These are phyloP conservation scores for Ptilodon capucinus DNA, from an alignment of 2,888 invertebrate species.

Conservation along the genomic window DNA sequence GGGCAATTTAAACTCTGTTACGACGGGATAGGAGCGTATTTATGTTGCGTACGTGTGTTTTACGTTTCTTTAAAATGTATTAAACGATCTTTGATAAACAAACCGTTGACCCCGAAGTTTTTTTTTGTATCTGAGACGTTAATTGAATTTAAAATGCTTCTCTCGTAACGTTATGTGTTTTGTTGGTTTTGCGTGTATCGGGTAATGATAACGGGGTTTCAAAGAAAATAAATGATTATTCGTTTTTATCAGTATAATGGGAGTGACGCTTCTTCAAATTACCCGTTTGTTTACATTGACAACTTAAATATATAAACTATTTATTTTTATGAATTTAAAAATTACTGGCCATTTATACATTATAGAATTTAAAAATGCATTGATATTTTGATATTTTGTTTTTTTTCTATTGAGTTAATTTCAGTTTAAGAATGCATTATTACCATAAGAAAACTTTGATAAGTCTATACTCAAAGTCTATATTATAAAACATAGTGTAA, in stretches of 20 bases:
- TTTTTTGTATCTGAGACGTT: slow-evolving; percentile 14
- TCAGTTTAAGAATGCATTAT: too few species aligned
- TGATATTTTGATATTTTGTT: too few species aligned
- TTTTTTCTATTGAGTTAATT: too few species aligned
- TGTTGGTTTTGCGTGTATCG: not conserved
- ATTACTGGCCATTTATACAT: too few species aligned
- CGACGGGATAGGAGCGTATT: not conserved
- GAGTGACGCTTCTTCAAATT: too few species aligned
- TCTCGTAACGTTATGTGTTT: not conserved
- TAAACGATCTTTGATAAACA: slow-evolving; percentile 35
- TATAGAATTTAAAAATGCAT: too few species aligned
- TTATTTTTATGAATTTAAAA: too few species aligned
- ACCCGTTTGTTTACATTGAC: too few species aligned
- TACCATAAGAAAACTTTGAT: too few species aligned
- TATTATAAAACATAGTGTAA: too few species aligned
- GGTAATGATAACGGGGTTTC: not conserved
- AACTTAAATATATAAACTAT: too few species aligned
- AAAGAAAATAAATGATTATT: not conserved
- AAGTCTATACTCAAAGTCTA: too few species aligned
- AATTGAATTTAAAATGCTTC: slow-evolving; percentile 20
- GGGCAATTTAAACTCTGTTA: slow-evolving; percentile 6
- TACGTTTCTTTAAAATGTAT: slow-evolving; percentile 25
- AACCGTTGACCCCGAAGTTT: slow-evolving; percentile 27
- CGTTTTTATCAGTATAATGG: not conserved
- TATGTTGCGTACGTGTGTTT: not conserved